These are phyloP conservation scores for Leptopilina drosophilae DNA, from an alignment of 2,888 invertebrate genomes.

Conservation along the genomic window DNA sequence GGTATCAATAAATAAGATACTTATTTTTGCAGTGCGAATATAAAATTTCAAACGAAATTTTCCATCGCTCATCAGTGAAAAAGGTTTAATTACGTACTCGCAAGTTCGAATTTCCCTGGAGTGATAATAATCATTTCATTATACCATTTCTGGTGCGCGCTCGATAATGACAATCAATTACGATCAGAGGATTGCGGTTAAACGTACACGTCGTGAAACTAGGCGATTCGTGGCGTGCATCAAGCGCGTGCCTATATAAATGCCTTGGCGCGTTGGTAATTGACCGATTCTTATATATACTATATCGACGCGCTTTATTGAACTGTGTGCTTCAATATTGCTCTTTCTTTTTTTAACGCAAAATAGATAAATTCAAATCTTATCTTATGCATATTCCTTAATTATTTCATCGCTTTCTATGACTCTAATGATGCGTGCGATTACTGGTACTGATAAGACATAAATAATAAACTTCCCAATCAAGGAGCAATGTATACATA, in stretches of 20 bases:
- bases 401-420: conserved; percentile 9
- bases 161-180: conserved; percentile 26
- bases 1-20: too few relatives aligned
- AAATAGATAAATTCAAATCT: background rate
- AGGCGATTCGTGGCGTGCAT: background rate
- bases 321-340: background rate
- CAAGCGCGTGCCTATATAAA: conserved; percentile 27
- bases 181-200: conserved; percentile 5
- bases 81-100: too few relatives aligned
- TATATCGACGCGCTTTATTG: conserved; percentile 4
- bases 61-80: too few relatives aligned
- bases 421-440: conserved; percentile 15
- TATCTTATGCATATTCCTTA: conserved; percentile 11
- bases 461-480: background rate
- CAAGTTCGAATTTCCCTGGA: too few relatives aligned
- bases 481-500: background rate
- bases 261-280: conserved; percentile 12
- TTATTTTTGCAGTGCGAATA: too few relatives aligned
- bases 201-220: conserved; percentile 9
- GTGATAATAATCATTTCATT: background rate
- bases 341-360: background rate
- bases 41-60: too few relatives aligned
- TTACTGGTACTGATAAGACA: background rate
- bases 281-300: conserved; percentile 21
- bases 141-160: background rate